These are phyloP conservation scores for Campodea augens DNA, from an alignment of 1,140 invertebrate species.

Conservation along the genomic window DNA sequence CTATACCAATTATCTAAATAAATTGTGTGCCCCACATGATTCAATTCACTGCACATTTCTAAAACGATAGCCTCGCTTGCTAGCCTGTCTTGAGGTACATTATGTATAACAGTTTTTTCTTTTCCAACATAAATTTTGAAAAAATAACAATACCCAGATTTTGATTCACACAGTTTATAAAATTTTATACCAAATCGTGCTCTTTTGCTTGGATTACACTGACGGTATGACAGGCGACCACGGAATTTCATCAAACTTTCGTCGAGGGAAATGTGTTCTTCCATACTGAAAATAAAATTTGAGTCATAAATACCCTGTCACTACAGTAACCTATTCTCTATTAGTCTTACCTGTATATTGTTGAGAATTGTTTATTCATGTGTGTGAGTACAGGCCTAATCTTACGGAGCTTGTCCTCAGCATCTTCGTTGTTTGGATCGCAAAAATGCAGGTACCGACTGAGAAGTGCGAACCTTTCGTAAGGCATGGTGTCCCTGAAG, in stretches of 20 bases:
- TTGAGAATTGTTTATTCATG: conserved; percentile 1
- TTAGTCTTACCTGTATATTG: not conserved
- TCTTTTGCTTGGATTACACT: conserved; percentile 2
- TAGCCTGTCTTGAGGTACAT: too few species aligned
- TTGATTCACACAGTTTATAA: conserved; percentile 1
- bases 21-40: too few species aligned
- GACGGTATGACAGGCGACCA: too few species aligned
- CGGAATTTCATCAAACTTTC: too few species aligned
- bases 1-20: too few species aligned
- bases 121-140: not conserved
- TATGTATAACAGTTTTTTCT: too few species aligned
- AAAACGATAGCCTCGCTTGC: too few species aligned
- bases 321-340: not conserved
- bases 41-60: too few species aligned
- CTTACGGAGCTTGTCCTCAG: not conserved
- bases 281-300: too few species aligned
- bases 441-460: conserved; percentile 1
- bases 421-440: not conserved
- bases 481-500: not conserved
- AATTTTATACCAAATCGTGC: conserved; percentile 6
- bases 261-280: too few species aligned
- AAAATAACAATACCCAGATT: not conserved
- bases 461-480: not conserved
- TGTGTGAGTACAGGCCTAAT: not conserved
- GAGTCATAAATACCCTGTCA: too few species aligned